Base-by-base conservation (phyloP, 2,888 invertebrate species). In the Oithona nana region DNA sequence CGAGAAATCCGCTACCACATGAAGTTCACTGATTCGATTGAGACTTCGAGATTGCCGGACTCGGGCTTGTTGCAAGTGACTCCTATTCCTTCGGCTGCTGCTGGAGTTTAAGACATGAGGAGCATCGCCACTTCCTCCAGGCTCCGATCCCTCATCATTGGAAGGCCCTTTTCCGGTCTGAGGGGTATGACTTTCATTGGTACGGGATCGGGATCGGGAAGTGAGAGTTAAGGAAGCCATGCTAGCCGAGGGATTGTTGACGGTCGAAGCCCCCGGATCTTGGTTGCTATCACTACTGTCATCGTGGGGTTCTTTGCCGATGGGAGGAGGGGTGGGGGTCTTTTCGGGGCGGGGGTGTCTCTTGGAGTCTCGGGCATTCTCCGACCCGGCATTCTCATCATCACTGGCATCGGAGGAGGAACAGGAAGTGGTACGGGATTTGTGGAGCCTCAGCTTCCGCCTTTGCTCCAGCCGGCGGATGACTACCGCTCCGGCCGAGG, bases 381-480 rank as follows among this genome's bases (percentile, higher is more conserved):
- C 48, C 16, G 39, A 39, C 8, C 8, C 8, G 39, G 8, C 39
- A 16, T 16, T 16, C 28, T 77, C 77, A 28, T 76, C 77, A 72
- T 92, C 92, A 64, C 90, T 90, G 4, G 93, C 86, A 73, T 94
- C 93, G 0, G 92, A 92, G 60, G 90, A 92, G 68, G 90, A 90
- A 71, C 92, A 92, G 61, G 90, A 90, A 4, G 88, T 86, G n/a
- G 83, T 84, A 49, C 83, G 76, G 13, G 80, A 79, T 71, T 84
- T 84, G 67, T 82, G 81, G 68, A 83, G 79, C 72, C 83, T 83
- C 65, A 80, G 79, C 58, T 81, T 78, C 49, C 74, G 69, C 50
- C 74, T 73, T 56, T 73, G 69, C 61, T 74, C 68, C 62, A 73
- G 69, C 60, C 73, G 73, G 1, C 74, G 73, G 0, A 73, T 73